Conservation (phyloP, 2,888 invertebrate species). For the Netelia melanura region DNA sequence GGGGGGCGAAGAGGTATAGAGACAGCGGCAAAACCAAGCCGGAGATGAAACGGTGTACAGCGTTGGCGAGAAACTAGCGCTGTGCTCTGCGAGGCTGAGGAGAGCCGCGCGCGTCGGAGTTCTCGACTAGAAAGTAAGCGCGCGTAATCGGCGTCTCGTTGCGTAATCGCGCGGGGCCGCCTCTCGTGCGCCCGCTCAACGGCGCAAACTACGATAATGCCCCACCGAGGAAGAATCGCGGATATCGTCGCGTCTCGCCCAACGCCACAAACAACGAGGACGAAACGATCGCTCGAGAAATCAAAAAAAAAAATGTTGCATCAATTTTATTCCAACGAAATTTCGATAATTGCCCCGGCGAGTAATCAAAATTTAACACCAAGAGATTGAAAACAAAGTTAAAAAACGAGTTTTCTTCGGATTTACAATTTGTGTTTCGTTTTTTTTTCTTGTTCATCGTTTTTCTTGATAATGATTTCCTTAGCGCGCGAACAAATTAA, state of each 20-base stretch:
- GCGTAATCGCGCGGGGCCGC: conserved; percentile 65
- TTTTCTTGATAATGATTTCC: neutral
- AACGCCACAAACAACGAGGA: too few species aligned
- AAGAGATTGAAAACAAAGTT: too few species aligned
- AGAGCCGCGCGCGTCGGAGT: conserved; percentile 52
- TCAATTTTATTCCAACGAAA: too few species aligned
- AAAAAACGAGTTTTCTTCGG: too few species aligned
- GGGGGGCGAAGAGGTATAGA: neutral
- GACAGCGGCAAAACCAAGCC: neutral
- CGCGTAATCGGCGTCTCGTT: conserved; percentile 75
- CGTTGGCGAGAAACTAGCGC: conserved; percentile 23
- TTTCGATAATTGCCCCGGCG: too few species aligned
- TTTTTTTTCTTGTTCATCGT: neutral
- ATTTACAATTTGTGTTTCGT: neutral
- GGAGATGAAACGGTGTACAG: neutral
- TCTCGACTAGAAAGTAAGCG: conserved; percentile 76
- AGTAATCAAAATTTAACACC: too few species aligned
- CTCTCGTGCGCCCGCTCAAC: conserved; percentile 40
- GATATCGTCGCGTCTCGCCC: too few species aligned
- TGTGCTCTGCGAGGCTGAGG: neutral
- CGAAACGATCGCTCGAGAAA: too few species aligned
- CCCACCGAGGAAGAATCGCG: neutral
- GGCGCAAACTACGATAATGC: conserved; percentile 56
- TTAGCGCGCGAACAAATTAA: neutral
- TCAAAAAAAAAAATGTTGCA: too few species aligned